Evolutionary conservation across 2,797 vertebrate genomes (phyloP).

Genomic region (Phoxinus dragarum): DNA sequence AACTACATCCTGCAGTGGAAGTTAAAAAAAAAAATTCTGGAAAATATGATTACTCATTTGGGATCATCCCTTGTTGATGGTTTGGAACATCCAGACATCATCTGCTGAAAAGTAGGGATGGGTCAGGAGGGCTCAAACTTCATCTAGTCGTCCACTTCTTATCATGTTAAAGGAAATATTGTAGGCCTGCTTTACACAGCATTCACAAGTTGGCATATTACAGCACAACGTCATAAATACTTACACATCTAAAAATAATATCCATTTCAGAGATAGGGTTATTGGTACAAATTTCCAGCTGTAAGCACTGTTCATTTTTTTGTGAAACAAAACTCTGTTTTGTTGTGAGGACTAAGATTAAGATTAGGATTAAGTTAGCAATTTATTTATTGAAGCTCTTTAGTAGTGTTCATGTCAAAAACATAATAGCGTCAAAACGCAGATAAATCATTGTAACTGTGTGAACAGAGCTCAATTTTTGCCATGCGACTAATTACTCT

Average conservation of each 20-base stretch:
- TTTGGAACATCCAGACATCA: not conserved
- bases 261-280: not conserved
- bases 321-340: no score
- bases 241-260: not conserved
- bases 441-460: no score
- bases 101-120: not conserved
- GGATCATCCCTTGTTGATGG: not conserved
- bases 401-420: no score
- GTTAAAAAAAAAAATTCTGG: not conserved
- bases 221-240: not conserved
- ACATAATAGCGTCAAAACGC: no score
- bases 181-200: no score
- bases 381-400: no score
- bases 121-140: not conserved
- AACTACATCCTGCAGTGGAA: conserved; percentile 10
- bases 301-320: not conserved
- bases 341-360: no score
- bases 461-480: no score
- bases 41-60: not conserved
- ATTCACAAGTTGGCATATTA: not conserved
- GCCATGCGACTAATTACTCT: no score
- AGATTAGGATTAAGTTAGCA: no score
- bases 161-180: not conserved
- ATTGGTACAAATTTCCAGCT: not conserved
- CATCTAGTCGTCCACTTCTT: not conserved